Conservation (phyloP, 2,797 vertebrate genomes). For the Morelia viridis region DNA sequence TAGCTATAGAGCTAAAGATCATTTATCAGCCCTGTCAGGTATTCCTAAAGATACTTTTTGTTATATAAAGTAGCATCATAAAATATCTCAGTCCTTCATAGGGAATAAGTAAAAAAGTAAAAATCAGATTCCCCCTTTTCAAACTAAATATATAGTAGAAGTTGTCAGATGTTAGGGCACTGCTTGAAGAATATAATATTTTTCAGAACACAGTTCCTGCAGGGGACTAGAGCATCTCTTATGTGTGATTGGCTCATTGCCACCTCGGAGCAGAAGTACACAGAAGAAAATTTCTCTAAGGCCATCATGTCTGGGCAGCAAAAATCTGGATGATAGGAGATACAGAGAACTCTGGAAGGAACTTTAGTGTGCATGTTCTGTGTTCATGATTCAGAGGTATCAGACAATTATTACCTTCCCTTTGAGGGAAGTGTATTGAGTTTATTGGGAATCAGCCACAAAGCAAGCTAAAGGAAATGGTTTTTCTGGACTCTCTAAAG, state of each 20-base stretch:
- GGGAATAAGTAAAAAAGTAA: background rate
- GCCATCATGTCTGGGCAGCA: no score
- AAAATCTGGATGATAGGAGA: no score
- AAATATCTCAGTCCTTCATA: background rate
- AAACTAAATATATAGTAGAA: background rate
- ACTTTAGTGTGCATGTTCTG: no score
- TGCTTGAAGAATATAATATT: background rate
- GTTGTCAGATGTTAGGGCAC: background rate
- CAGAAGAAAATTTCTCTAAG: no score
- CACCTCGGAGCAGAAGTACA: background rate
- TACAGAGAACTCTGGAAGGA: no score
- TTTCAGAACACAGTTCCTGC: background rate
- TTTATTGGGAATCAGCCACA: no score
- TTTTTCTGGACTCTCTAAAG: no score
- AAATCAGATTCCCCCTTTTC: background rate
- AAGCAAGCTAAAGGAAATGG: no score
- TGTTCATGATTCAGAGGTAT: no score
- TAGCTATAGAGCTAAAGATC: background rate
- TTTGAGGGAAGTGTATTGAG: no score
- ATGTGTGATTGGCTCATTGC: background rate
- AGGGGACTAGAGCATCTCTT: background rate
- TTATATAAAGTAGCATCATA: background rate
- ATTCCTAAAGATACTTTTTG: background rate
- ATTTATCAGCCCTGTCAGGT: background rate
- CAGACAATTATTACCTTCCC: no score